Conservation (phyloP, 1,140 invertebrate species). For the Bombus confusus region DNA sequence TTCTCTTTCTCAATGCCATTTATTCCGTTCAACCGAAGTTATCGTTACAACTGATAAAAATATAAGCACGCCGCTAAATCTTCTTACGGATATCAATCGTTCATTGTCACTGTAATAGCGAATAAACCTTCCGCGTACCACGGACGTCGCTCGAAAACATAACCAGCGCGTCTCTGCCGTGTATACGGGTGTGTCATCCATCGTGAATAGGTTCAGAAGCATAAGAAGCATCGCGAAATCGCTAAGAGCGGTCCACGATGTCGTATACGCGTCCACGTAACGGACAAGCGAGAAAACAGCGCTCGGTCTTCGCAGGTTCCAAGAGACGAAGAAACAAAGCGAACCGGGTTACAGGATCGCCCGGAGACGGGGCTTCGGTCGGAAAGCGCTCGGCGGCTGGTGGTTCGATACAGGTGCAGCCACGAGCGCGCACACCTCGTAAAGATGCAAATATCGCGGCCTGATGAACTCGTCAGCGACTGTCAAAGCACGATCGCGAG, state of each 20-base stretch:
- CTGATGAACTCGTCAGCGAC: slow-evolving; percentile 77
- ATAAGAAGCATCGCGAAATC: not conserved
- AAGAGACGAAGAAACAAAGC: slow-evolving; percentile 27
- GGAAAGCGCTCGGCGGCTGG: slow-evolving; percentile 3
- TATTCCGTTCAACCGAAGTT: too few species aligned
- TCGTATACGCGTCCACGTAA: not conserved
- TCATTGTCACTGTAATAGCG: not conserved
- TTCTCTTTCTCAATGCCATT: not conserved
- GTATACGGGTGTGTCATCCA: not conserved
- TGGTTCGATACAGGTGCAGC: slow-evolving; percentile 71
- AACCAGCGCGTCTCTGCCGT: not conserved
- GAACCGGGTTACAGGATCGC: slow-evolving; percentile 63
- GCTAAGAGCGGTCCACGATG: not conserved
- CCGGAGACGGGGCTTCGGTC: slow-evolving; percentile 58
- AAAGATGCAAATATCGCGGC: slow-evolving; percentile 77
- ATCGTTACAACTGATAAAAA: too few species aligned
- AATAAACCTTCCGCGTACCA: not conserved
- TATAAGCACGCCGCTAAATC: not conserved
- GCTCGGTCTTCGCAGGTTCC: not conserved
- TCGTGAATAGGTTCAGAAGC: not conserved
- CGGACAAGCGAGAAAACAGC: not conserved
- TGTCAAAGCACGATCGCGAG: slow-evolving; percentile 76
- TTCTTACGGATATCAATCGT: not conserved
- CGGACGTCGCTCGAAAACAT: too few species aligned
- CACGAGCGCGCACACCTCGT: slow-evolving; percentile 68